phyloP scores from a whole-genome alignment of 1,140 invertebrate species.

The Capitella teleta region DNA sequence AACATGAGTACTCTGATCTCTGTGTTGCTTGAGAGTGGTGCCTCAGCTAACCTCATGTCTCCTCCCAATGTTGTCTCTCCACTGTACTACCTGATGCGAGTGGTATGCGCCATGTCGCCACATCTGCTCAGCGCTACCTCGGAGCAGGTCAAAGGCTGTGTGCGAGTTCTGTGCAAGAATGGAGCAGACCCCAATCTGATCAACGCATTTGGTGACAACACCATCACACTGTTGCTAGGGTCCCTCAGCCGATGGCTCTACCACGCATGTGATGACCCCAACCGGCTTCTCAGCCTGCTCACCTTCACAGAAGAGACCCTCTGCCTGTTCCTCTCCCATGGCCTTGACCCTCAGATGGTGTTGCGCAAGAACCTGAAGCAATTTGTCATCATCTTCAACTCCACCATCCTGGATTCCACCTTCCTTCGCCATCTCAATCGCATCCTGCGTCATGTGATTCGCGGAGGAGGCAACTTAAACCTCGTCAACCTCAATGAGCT shows the following conservation, averaged over 20 bases:
- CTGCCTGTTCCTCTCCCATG: conserved; percentile 9
- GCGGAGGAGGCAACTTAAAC: conserved; percentile 12
- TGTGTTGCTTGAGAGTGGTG: conserved; percentile 9
- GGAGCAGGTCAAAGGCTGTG: conserved; percentile 8
- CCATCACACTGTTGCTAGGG: conserved; percentile 12
- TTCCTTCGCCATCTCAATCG: conserved; percentile 12
- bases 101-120: conserved; percentile 14
- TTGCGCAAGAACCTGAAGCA: conserved; percentile 14
- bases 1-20: conserved; percentile 9
- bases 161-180: conserved; percentile 6
- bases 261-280: conserved; percentile 8
- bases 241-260: conserved; percentile 14
- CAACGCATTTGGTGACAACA: conserved; percentile 14
- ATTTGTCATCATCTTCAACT: conserved; percentile 16
- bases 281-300: conserved; percentile 9
- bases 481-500: conserved; percentile 12
- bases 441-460: conserved; percentile 6
- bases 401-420: conserved; percentile 8
- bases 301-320: conserved; percentile 12
- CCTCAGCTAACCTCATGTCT: conserved; percentile 11
- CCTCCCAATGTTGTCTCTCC: conserved; percentile 14
- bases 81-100: conserved; percentile 15
- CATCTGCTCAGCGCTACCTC: conserved; percentile 9
- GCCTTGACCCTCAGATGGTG: conserved; percentile 13
- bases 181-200: conserved; percentile 13